Base-by-base conservation (phyloP, 37 sponge, comb jelly and placozoan genomes). In the Hormiphora californensis region DNA sequence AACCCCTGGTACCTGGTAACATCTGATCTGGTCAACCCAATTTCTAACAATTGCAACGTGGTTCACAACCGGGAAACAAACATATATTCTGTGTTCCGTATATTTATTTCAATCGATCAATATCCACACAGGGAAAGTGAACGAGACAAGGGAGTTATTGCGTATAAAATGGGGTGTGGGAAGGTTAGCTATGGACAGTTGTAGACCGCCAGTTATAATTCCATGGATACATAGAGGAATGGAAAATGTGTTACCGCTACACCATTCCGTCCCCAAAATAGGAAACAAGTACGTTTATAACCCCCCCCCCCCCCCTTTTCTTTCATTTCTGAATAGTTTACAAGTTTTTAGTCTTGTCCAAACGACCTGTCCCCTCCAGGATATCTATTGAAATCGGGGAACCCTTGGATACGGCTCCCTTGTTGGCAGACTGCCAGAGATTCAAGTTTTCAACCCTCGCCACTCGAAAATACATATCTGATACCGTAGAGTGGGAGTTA, bases 101-200 rank as follows among this genome's bases (percentile, higher is more conserved):
- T n/a, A n/a, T n/a, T n/a, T n/a, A n/a, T n/a, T n/a, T n/a, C n/a
- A 17, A 17, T 9, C 61, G 22, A n/a, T 27, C 11, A 7, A 7
- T n/a, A 7, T 23, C 61, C 19, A 57, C 22, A 5, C 22, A 65
- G 67, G 67, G 12, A 65, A 65, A 65, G 67, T 65, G 37, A 65
- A 65, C 37, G 67, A 65, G 33, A 65, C 67, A 0, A 27, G 37
- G 38, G 35, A 27, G 8, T 17, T 65, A 19, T 36, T 65, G 15
- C 21, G 67, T 7, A 65, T 38, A 19, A 65, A 65, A 31, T 65
- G 67, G 67, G 67, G 67, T 3, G 37, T 65, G 17, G 67, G 67
- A 4, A 27, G 67, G 17, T 38, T 65, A 1, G 37, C 35, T 32
- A 17, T 28, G 37, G 67, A 65, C 8, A 28, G 67, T 65, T 35